Evolutionary conservation across 2,888 invertebrate genomes (phyloP), one percentile per base, ranked within the genome.

Genomic region (Metalampra italica): DNA sequence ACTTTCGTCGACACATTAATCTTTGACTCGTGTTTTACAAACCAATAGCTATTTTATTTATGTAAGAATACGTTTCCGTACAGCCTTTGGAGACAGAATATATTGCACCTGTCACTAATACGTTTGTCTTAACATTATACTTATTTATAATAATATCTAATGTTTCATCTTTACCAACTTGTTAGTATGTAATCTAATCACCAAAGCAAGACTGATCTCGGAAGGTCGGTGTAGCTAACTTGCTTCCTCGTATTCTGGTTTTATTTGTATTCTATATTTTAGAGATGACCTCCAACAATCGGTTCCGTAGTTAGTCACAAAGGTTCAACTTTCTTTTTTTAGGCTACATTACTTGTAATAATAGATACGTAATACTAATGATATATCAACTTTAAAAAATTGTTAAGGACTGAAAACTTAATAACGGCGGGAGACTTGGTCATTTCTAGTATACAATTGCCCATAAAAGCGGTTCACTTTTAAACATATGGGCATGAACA

Each of bases 191-290:
- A 29, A 60, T 59, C 62, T 68, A 73, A 73, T 66, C 66, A 62
- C 51, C 68, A 55, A 59, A 69, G 64, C 69, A 69, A 69, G 59
- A 64, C 68, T 66, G 57, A 68, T 72, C 62, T 74, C 56, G 71
- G 75, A 82, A 83, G 82, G 82, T 68, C 75, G 68, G 55, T 64
- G 58, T 49, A 46, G 55, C 46, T 5, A 22, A 51, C 39, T 57
- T 59, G 68, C 73, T 81, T 82, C 81, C 78, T 79, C 5, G 70
- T 70, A 64, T 64, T 71, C 63, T 63, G 62, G 60, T 65, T 65
- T 66, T 69, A 66, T 66, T 71, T 43, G 36, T 11, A 36, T 36
- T n/a, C n/a, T 7, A 41, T 46, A 40, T 67, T 72, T 73, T 60
- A 62, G 59, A 59, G 61, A 60, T 52, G 65, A 56, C 72, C 71